Conservation (phyloP, 2,113 vertebrate species). For the Eudyptes chrysolophus region DNA sequence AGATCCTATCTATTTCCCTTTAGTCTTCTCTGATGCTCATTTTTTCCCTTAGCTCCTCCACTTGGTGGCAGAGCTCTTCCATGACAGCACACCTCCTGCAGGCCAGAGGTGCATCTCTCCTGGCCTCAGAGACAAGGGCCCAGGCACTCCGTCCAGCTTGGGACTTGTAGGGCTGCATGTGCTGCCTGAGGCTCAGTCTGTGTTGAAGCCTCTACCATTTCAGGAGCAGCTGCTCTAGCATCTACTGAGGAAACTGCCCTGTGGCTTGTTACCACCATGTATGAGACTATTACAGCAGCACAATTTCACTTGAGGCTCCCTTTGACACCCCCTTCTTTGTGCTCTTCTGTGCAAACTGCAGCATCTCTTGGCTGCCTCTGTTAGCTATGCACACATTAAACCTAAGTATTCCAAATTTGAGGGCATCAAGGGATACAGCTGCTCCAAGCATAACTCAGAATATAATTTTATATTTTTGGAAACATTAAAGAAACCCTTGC, state of each 20-base stretch:
- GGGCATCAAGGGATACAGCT: neutral
- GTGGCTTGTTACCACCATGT: neutral
- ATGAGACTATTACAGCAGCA: neutral
- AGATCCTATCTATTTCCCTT: neutral
- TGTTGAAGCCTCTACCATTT: neutral
- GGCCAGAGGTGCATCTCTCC: neutral
- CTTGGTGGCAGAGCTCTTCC: rapidly evolving
- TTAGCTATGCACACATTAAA: neutral
- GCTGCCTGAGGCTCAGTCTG: neutral
- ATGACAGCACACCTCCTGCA: rapidly evolving
- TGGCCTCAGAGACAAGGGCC: neutral
- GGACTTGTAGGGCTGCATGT: neutral
- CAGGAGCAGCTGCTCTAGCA: neutral
- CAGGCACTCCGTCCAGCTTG: neutral
- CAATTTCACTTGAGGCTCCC: neutral
- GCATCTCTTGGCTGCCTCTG: neutral
- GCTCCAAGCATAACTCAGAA: neutral
- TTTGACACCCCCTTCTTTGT: neutral
- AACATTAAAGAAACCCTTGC: neutral
- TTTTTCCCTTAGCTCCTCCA: neutral
- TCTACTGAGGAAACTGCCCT: neutral
- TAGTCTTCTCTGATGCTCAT: neutral
- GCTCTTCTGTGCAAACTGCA: neutral
- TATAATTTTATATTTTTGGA: neutral
- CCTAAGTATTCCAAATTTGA: neutral